Base-by-base conservation (phyloP, 1,140 invertebrate genomes). In the Bombus soroeensis region DNA sequence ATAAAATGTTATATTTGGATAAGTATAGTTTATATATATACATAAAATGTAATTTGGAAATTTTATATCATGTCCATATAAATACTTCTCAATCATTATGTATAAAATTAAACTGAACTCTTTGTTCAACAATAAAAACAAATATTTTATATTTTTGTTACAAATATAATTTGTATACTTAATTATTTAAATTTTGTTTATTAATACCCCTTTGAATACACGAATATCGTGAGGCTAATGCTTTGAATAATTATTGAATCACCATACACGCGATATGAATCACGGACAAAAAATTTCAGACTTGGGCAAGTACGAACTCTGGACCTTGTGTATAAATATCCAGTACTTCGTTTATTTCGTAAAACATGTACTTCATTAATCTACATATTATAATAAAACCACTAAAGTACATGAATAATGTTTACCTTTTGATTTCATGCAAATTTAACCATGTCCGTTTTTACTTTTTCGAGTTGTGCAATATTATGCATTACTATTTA, bases 101-200 rank as follows among this genome's bases (percentile, higher is more conserved):
- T 66, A 12, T 59, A 53, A 72, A n/a, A 59, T 6, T n/a, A 39
- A 59, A 10, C 28, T 1, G 72, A 75, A 15, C 0, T 66, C 22
- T 43, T 34, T 74, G 1, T 64, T n/a, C 4, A 47, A 25, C 0
- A 22, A 57, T 41, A 59, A 13, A 68, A 86, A 76, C 59, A 86
- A 70, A 82, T 75, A 68, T 10, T 73, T 78, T 72, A 37, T 75
- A 85, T 53, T 59, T 86, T 86, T 81, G 57, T 43, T 80, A 66
- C 9, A 66, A 39, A 64, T 41, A 77, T 12, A 66, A 64, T 53
- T 12, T 41, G 57, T 66, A 18, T 28, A 62, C 1, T 34, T 34
- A 28, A 37, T 74, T 66, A 47, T 34, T 34, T 41, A 5, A 15
- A 76, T 77, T 12, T 70, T 34, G 25, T 34, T 70, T 25, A 43